These are phyloP conservation scores for Cryptus viduatorius DNA, from an alignment of 2,888 invertebrate genomes.

Conservation along the genomic window DNA sequence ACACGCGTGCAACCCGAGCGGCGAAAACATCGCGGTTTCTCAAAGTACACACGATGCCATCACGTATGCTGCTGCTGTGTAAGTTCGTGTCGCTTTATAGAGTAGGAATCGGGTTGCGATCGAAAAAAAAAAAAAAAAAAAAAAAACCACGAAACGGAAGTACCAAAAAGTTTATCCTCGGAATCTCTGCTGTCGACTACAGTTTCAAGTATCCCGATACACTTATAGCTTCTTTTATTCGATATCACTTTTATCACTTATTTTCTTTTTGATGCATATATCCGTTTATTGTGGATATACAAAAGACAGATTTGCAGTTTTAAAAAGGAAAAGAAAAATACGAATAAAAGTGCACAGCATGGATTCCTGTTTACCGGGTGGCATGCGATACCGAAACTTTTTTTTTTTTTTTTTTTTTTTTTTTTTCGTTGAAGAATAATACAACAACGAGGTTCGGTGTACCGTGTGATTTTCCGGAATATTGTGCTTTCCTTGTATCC, in stretches of 20 bases:
- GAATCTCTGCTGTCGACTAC: slow-evolving; percentile 19
- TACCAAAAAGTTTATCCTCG: neutral
- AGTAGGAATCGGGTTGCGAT: too few species aligned
- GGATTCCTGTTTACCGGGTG: slow-evolving; percentile 38
- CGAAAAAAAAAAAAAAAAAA: too few species aligned
- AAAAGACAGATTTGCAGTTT: too few species aligned
- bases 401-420: too few species aligned
- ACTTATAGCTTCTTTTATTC: slow-evolving; percentile 27
- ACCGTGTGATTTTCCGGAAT: too few species aligned
- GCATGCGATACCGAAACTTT: too few species aligned
- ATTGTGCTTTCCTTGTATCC: too few species aligned
- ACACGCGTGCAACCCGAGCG: neutral
- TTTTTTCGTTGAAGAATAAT: slow-evolving; percentile 38
- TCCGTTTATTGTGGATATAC: too few species aligned
- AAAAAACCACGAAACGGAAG: neutral
- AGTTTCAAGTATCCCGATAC: slow-evolving; percentile 2
- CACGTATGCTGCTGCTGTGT: neutral
- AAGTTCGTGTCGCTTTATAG: too few species aligned
- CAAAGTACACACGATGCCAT: slow-evolving; percentile 8
- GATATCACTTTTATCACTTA: slow-evolving; percentile 42
- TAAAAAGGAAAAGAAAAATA: neutral
- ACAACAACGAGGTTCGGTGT: neutral
- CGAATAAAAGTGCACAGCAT: neutral
- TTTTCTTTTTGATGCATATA: too few species aligned
- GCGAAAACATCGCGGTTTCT: slow-evolving; percentile 17